Conservation (phyloP, 2,888 invertebrate species). For the Aplocera efformata region DNA sequence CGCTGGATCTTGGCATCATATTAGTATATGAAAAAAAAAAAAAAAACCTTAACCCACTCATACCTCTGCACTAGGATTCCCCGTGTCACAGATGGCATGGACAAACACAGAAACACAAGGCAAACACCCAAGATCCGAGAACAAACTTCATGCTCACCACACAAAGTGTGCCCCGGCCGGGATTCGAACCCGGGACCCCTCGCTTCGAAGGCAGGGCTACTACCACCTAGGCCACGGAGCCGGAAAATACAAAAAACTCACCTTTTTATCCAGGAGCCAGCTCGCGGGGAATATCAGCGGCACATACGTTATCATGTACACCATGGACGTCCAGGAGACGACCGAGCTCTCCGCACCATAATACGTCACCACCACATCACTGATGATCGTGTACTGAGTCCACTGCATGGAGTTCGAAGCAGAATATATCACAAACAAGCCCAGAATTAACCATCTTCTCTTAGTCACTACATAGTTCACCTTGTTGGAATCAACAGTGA, state of each 20-base stretch:
- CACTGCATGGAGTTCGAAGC: constrained; percentile 96
- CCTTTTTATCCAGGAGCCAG: constrained; percentile 95
- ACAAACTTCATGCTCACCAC: too few relatives aligned
- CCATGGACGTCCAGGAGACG: constrained; percentile 98
- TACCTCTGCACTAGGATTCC: too few relatives aligned
- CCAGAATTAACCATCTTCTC: constrained; percentile 89
- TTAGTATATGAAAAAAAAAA: too few relatives aligned
- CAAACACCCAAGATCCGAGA: too few relatives aligned
- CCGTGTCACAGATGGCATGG: too few relatives aligned
- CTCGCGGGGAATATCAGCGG: constrained; percentile 98
- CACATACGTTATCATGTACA: constrained; percentile 98
- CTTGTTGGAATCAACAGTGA: constrained; percentile 29
- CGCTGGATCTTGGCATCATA: too few relatives aligned
- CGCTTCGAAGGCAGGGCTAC: too few relatives aligned
- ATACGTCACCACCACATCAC: constrained; percentile 87
- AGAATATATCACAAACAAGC: constrained; percentile 92
- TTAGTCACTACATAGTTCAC: constrained; percentile 80
- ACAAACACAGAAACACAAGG: too few relatives aligned
- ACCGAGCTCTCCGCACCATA: constrained; percentile 84
- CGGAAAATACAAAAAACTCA: constrained; percentile 83
- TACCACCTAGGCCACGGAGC: too few relatives aligned
- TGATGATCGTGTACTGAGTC: constrained; percentile 97
- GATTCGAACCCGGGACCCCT: too few relatives aligned
- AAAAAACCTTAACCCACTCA: too few relatives aligned
- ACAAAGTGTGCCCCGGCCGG: too few relatives aligned